Evolutionary conservation across 2,888 invertebrate genomes (phyloP), one percentile per base, ranked within the genome.

Genomic region (Cephonodes hylas): DNA sequence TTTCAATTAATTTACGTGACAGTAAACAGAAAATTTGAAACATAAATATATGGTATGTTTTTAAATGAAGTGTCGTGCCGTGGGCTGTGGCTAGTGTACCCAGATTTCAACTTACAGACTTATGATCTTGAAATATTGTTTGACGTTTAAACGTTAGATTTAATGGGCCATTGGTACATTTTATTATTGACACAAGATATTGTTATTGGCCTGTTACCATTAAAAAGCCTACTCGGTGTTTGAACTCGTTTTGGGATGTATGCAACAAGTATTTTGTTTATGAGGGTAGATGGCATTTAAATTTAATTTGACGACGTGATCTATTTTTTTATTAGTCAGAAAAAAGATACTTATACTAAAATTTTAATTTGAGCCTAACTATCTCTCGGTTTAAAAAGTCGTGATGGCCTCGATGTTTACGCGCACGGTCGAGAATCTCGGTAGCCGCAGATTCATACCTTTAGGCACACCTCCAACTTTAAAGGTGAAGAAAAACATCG

Each of bases 141-240:
- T 72, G 73, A 73, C 73, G 66, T 65, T 67, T 67, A 67, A 73
- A 78, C 72, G 73, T 62, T 66, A 68, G 64, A 68, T 71, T 72
- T 68, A 66, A 67, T 61, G 64, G 59, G 60, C 59, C 67, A 65
- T 66, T 61, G 61, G 22, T 58, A 27, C 34, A 38, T 58, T 58
- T 46, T 61, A 58, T 61, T 61, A 58, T 61, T 46, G 58, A 42
- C 25, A 53, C 56, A 58, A 42, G 42, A 42, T 48, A 45, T 58
- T 45, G 57, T 61, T 63, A 57, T 20, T 20, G 53, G 53, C 4
- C 13, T 38, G 38, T 31, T 31, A 10, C 31, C 53, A 53, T 46
- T 59, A 46, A 22, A 45, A 22, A 6, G 45, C 34, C 31, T 59
- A 38, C 34, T 59, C 20, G 34, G 44, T 13, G 27, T n/a, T 45